Percentiles rank a stretch among this genome's conserved stretches.
Evolutionary conservation across 2,888 invertebrate genomes (phyloP).

Genomic region (Oscheius onirici): DNA sequence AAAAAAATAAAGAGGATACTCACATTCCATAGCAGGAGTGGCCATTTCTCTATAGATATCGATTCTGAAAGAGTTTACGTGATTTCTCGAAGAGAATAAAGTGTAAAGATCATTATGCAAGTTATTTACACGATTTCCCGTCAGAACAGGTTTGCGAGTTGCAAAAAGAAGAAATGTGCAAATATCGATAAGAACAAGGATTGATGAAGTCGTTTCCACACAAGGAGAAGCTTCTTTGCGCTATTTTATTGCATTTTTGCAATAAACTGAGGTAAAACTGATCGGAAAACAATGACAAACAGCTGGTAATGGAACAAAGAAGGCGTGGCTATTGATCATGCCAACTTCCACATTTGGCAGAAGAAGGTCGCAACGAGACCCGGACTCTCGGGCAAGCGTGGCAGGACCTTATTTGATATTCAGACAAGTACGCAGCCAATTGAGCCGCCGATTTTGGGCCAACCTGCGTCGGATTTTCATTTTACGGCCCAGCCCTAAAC

Average conservation of each 20-base stretch:
- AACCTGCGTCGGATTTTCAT: background rate
- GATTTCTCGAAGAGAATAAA: no score
- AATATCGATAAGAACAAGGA: no score
- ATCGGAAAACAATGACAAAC: background rate
- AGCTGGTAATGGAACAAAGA: background rate
- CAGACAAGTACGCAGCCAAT: background rate
- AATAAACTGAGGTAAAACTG: no score
- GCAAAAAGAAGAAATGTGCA: no score
- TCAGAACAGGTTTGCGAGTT: no score
- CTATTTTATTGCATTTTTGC: no score
- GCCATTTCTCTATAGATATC: conserved; percentile 16
- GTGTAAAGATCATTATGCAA: no score
- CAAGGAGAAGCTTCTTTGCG: no score
- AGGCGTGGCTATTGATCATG: conserved; percentile 1
- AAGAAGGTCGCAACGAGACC: background rate
- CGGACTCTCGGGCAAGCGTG: background rate
- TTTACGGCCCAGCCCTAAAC: conserved; percentile 15
- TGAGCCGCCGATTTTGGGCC: background rate
- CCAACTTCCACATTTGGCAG: background rate
- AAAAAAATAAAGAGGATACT: conserved; percentile 19
- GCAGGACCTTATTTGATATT: conserved; percentile 10
- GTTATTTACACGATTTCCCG: no score
- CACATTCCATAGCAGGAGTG: conserved; percentile 39
- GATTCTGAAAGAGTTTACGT: no score
- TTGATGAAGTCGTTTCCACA: no score